Evolutionary conservation across 35 echinoderm and acorn worm species (phyloP), one percentile per base, ranked within the genome.

Genomic region (Ophioderma brevispina): DNA sequence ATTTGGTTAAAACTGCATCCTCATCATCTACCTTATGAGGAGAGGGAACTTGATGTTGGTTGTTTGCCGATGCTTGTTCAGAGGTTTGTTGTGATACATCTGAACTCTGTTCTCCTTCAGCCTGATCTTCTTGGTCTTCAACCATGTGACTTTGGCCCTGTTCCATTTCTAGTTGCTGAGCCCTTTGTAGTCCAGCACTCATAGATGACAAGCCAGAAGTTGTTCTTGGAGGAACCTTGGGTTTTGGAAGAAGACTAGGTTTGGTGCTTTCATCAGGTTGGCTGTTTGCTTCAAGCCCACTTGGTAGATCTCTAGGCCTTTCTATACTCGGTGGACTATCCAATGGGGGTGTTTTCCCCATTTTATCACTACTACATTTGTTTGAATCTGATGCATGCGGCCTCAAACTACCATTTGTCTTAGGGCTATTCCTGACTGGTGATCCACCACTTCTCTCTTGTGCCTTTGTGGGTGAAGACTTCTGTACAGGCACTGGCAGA

Each of bases 1-100:
- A 36, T 59, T 85, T 59, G 14, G 85, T 92, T 52, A 96, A 82
- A 18, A 70, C 1, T 39, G 92, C 94, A 90, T 96, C 94, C 31
- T 87, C 90, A 40, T 96, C 94, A 88, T 91, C 94, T 32, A 80
- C 78, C 46, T 30, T 70, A 17, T 46, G 41, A 46, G 4, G 41
- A 46, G 41, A 46, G 5, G 17, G 17, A 8, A 17, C 5, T 25
- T 25, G 10, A 1, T 70, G 5, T 4, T 70, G 59, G 46, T 52
- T 52, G 21, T 52, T 52, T 52, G 46, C 8, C 8, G 46, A 52
- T 11, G 46, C 21, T 18, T 70, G 15, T 25, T 70, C 17, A 46
- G 4, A 8, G 41, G 5, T 46, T 46, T 46, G 41, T 46, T 46
- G 5, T 8, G 41, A 4, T 46, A 17, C 41, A n/a, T n/a, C n/a